Evolutionary conservation across 2,888 invertebrate species (phyloP).

Genomic region (Drosophila atripex): DNA sequence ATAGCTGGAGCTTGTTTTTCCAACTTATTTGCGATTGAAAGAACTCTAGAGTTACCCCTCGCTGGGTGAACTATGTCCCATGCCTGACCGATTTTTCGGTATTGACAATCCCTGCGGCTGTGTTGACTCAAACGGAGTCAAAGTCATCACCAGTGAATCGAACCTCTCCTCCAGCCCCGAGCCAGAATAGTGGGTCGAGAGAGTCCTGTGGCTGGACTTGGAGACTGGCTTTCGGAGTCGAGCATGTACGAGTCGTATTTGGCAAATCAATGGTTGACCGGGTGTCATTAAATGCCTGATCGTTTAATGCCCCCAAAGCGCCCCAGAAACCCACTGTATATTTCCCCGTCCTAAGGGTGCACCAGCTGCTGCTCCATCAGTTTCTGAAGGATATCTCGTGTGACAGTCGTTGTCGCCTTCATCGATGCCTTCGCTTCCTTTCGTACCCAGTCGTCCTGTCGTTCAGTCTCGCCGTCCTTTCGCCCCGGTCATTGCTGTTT

Average conservation of each 20-base stretch:
- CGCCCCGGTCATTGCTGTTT: conserved; percentile 63
- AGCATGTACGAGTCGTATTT: conserved; percentile 59
- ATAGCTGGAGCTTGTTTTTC: not conserved
- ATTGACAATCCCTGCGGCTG: conserved; percentile 71
- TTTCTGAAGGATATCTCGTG: conserved; percentile 56
- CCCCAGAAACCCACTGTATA: conserved; percentile 1
- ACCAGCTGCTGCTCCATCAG: conserved; percentile 28
- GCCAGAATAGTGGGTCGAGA: not conserved
- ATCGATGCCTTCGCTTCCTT: conserved; percentile 5
- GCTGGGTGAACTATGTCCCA: conserved; percentile 40
- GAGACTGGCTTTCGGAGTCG: conserved; percentile 27
- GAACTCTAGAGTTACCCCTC: conserved; percentile 15
- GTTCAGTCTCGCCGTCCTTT: conserved; percentile 14
- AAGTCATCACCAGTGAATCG: conserved; percentile 32
- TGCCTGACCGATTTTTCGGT: conserved; percentile 56
- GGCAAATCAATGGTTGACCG: conserved; percentile 77
- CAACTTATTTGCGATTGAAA: not conserved
- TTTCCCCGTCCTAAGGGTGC: conserved; percentile 25
- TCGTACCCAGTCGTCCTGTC: conserved; percentile 10
- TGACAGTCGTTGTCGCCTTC: conserved; percentile 3
- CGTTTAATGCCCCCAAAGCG: conserved; percentile 64
- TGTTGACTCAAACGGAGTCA: conserved; percentile 65
- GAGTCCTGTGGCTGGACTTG: conserved; percentile 3
- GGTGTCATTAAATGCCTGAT: conserved; percentile 79
- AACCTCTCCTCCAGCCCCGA: conserved; percentile 5